phyloP scores from a whole-genome alignment of 2,113 vertebrate genomes.

The Porphyrio hochstetteri region DNA sequence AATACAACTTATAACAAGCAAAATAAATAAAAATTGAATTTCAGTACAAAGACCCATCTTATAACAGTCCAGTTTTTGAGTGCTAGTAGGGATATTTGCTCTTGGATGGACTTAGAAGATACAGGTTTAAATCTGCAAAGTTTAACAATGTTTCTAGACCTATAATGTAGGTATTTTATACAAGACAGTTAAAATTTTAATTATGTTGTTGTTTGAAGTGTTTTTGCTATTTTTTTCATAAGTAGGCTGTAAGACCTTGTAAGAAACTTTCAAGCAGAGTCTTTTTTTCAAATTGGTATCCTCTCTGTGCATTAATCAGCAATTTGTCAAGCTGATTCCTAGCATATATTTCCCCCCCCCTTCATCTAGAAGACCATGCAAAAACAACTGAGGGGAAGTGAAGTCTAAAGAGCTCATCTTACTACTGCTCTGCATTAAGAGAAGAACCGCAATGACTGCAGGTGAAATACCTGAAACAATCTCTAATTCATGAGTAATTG shows the following conservation, averaged over 20 bases:
- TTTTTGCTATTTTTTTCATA: neutral
- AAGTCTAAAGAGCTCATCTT: neutral
- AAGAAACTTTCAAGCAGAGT: neutral
- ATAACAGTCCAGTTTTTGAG: neutral
- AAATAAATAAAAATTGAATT: neutral
- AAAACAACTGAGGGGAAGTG: neutral
- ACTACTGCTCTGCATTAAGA: neutral
- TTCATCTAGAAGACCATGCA: neutral
- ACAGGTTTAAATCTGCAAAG: neutral
- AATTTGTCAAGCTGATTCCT: neutral
- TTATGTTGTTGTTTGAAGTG: neutral
- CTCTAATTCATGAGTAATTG: neutral
- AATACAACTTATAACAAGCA: neutral
- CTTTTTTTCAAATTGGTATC: neutral
- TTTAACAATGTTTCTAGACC: neutral
- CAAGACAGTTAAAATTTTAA: rapidly evolving
- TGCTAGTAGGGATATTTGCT: neutral
- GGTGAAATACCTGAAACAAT: neutral
- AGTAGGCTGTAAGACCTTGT: neutral
- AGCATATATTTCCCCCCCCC: neutral
- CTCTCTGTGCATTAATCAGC: neutral
- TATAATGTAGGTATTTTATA: neutral
- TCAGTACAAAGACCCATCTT: neutral
- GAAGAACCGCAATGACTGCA: neutral
- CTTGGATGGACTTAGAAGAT: neutral